Evolutionary conservation across 2,797 vertebrate species (phyloP).

Genomic region (Echeneis naucrates): DNA sequence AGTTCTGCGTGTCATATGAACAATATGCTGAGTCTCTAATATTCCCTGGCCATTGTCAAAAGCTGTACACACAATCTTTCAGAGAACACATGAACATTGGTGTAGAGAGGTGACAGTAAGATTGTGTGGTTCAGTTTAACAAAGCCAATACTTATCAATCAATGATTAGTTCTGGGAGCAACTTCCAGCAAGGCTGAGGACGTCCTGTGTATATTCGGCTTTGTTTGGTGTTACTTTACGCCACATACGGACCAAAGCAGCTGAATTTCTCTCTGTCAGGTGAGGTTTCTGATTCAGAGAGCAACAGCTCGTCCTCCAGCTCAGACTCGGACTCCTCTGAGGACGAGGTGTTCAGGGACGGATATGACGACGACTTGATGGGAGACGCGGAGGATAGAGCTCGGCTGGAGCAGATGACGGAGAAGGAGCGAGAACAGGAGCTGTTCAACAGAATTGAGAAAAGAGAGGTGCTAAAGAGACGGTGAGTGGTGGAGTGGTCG

Average conservation of each 20-base stretch:
- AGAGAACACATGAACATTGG: neutral
- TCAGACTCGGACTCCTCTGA: constrained; percentile 97
- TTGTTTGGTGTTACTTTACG: neutral
- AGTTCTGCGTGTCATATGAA: neutral
- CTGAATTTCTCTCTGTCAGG: constrained; percentile 76
- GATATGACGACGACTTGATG: constrained; percentile 98
- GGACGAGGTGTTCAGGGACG: constrained; percentile 96
- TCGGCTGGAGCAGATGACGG: constrained; percentile 97
- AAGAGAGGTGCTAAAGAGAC: constrained; percentile 96
- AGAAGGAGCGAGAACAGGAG: constrained; percentile 98
- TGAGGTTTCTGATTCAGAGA: constrained; percentile 98
- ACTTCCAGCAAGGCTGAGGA: neutral
- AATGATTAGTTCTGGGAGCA: neutral
- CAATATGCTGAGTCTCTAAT: neutral
- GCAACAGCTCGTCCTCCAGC: constrained; percentile 97
- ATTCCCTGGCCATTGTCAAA: neutral
- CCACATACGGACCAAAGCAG: neutral
- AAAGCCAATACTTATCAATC: neutral
- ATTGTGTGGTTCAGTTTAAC: neutral
- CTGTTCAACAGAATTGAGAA: constrained; percentile 99
- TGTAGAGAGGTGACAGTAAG: neutral
- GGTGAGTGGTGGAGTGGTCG: constrained; percentile 79
- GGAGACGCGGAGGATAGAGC: constrained; percentile 97
- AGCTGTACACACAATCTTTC: neutral
- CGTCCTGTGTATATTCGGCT: neutral